Conservation (phyloP, 1,140 invertebrate genomes). For the Bombus soroeensis region DNA sequence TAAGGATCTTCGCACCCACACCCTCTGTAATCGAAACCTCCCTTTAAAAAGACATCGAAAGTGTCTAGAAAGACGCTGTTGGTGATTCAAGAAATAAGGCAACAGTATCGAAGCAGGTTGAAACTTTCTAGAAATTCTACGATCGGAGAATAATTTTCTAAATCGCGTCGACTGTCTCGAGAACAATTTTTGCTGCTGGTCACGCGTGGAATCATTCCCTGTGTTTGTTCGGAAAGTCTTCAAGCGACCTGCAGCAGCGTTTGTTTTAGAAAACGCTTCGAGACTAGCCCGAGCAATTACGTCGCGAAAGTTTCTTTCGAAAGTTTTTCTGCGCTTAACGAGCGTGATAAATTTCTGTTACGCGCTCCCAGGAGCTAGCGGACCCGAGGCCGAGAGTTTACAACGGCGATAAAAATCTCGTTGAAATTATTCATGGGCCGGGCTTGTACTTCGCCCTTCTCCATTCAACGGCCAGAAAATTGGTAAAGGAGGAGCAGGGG, state of each 20-base stretch:
- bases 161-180: neutral
- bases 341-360: constrained; percentile 81
- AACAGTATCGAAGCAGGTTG: neutral
- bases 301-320: constrained; percentile 75
- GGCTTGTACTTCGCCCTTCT: constrained; percentile 44
- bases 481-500: neutral
- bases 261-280: constrained; percentile 57
- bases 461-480: constrained; percentile 35
- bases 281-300: constrained; percentile 75
- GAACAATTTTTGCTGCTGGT: constrained; percentile 9
- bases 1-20: no score
- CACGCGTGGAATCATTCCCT: constrained; percentile 40
- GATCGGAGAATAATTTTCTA: constrained; percentile 9
- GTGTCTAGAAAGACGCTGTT: neutral
- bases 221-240: constrained; percentile 24
- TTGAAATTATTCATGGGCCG: constrained; percentile 77
- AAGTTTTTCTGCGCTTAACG: constrained; percentile 78
- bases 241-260: constrained; percentile 36
- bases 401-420: constrained; percentile 76
- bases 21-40: neutral
- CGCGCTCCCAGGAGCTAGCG: constrained; percentile 58
- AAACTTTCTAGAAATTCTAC: neutral
- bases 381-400: constrained; percentile 65
- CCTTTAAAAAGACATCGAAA: neutral
- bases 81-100: neutral